phyloP scores from a whole-genome alignment of 2,888 invertebrate genomes.

The Amphipyra tragopoginis region DNA sequence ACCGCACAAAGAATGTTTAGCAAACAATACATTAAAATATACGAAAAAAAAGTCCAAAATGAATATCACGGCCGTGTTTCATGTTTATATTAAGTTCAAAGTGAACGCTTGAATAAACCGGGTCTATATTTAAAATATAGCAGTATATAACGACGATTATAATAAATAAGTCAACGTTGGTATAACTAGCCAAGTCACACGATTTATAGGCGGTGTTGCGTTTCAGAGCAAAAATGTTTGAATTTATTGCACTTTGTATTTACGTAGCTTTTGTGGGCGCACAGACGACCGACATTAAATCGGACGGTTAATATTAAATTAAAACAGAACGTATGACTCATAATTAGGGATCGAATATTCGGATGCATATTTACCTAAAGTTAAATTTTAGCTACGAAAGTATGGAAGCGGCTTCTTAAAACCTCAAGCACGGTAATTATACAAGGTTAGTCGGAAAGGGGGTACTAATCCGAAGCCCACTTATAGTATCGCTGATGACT shows the following conservation, averaged over 20 bases:
- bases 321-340: no score
- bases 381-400: no score
- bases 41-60: slow-evolving; percentile 18
- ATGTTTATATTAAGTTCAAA: slow-evolving; percentile 44
- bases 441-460: no score
- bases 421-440: no score
- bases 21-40: slow-evolving; percentile 4
- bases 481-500: no score
- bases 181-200: slow-evolving; percentile 59
- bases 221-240: slow-evolving; percentile 58
- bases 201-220: slow-evolving; percentile 60
- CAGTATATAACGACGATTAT: slow-evolving; percentile 54
- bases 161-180: slow-evolving; percentile 63
- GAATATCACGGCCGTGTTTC: slow-evolving; percentile 34
- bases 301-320: neutral
- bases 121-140: slow-evolving; percentile 44
- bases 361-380: no score
- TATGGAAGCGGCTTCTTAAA: no score
- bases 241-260: slow-evolving; percentile 59
- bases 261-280: slow-evolving; percentile 17
- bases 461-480: no score
- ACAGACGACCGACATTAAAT: slow-evolving; percentile 14
- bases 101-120: slow-evolving; percentile 36
- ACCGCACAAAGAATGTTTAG: slow-evolving; percentile 9
- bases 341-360: no score